A percentile compares a stretch with the other conserved stretches of the same genome.
Evolutionary conservation across 2,797 vertebrate genomes (phyloP).

Genomic region (Psittacula echo): DNA sequence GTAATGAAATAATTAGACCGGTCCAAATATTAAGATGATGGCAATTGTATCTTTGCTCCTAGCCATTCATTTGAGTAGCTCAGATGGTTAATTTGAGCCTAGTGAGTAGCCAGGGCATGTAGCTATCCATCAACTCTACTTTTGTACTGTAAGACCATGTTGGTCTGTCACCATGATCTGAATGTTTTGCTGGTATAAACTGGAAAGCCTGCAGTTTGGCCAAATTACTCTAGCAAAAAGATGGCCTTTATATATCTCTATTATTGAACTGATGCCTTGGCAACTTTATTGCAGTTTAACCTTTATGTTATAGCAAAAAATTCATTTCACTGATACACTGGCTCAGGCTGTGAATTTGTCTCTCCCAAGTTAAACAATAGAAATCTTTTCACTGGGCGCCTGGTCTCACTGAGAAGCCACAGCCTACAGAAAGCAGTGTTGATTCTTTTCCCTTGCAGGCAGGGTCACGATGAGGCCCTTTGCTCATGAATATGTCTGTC

Average conservation of each 20-base stretch:
- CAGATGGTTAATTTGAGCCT: not conserved
- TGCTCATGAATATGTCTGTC: not conserved
- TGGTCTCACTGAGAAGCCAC: not conserved
- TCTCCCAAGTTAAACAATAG: not conserved
- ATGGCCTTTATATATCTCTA: slow-evolving; percentile 5
- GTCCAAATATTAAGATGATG: not conserved
- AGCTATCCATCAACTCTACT: not conserved
- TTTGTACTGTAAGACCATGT: not conserved
- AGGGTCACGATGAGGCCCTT: not conserved
- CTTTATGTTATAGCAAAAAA: slow-evolving; percentile 38
- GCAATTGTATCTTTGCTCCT: not conserved
- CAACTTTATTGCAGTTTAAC: slow-evolving; percentile 47
- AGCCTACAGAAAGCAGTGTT: not conserved
- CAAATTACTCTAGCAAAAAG: slow-evolving; percentile 20
- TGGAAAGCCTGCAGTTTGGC: slow-evolving; percentile 2
- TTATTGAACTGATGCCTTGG: not conserved
- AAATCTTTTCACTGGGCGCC: not conserved
- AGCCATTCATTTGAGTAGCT: not conserved
- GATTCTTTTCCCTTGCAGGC: not conserved
- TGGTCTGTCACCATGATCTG: not conserved
- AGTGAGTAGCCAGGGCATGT: not conserved
- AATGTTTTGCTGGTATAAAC: slow-evolving; percentile 1
- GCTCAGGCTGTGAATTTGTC: slow-evolving; percentile 6
- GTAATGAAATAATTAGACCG: not conserved
- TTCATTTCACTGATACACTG: not conserved